Evolutionary conservation across 2,113 vertebrate genomes (phyloP).

Genomic region (Myodes glareolus): DNA sequence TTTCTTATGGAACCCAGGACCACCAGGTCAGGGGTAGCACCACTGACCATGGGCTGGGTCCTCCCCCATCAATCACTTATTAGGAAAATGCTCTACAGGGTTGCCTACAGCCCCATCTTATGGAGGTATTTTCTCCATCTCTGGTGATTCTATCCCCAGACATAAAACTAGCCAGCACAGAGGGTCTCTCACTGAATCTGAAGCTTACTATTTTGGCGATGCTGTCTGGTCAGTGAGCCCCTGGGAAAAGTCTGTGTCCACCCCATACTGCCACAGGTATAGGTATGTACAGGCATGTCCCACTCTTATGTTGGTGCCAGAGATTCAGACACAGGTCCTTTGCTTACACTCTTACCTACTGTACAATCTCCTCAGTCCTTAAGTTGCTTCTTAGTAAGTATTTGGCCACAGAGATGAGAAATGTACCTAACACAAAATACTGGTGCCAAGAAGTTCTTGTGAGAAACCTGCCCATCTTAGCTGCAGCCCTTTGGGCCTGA

Average conservation of each 20-base stretch:
- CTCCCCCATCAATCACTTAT: neutral
- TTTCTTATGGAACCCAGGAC: neutral
- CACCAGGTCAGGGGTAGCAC: neutral
- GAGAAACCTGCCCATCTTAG: neutral
- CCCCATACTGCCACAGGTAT: neutral
- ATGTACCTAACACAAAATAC: neutral
- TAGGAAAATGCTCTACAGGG: neutral
- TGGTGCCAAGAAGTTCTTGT: neutral
- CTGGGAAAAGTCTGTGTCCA: neutral
- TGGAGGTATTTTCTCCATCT: neutral
- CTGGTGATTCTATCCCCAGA: neutral
- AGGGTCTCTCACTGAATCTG: neutral
- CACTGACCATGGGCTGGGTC: neutral
- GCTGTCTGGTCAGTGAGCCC: neutral
- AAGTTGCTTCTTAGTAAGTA: neutral
- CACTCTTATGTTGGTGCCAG: neutral
- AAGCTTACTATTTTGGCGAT: neutral
- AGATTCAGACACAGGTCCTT: neutral
- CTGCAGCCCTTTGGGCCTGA: neutral
- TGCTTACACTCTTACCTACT: neutral
- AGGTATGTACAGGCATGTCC: too few relatives aligned
- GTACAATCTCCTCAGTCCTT: neutral
- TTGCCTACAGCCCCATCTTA: neutral
- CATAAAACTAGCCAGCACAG: neutral
- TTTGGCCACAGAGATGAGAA: neutral